Percentiles rank a stretch among this genome's conserved stretches.
Evolutionary conservation across 2,797 vertebrate species (phyloP).

Genomic region (Euphonia xanthogaster): DNA sequence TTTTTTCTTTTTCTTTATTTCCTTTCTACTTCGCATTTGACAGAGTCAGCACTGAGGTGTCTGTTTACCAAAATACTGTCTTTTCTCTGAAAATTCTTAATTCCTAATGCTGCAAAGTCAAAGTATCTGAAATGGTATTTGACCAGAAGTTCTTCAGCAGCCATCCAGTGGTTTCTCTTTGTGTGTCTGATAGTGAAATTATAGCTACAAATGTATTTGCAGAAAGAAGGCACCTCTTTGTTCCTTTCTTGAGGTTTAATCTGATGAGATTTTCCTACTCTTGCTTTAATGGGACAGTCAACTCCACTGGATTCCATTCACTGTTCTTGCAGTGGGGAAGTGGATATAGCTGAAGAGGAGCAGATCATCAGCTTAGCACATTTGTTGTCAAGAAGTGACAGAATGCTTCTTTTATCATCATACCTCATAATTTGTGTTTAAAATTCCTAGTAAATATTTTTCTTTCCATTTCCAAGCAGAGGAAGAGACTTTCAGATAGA

Average conservation of each 20-base stretch:
- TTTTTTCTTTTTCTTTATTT: neutral
- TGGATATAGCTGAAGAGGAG: neutral
- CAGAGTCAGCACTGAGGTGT: neutral
- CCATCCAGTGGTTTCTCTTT: neutral
- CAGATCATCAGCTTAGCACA: neutral
- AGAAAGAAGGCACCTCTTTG: neutral
- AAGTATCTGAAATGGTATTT: neutral
- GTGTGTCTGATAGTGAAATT: slow-evolving; percentile 30
- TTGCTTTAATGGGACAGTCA: neutral
- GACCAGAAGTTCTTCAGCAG: neutral
- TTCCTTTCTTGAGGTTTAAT: neutral
- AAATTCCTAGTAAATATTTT: neutral
- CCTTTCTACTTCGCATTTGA: neutral
- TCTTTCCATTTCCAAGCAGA: neutral
- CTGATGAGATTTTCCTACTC: neutral
- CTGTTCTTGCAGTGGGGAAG: neutral
- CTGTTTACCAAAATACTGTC: neutral
- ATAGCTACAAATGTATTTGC: neutral
- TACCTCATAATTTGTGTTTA: neutral
- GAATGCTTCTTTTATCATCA: neutral
- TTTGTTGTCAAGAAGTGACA: neutral
- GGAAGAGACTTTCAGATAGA: neutral
- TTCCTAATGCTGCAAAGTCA: neutral
- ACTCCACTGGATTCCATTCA: neutral
- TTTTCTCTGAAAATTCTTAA: neutral